Evolutionary conservation across 2,113 vertebrate genomes (phyloP).

Genomic region (Equus przewalskii): DNA sequence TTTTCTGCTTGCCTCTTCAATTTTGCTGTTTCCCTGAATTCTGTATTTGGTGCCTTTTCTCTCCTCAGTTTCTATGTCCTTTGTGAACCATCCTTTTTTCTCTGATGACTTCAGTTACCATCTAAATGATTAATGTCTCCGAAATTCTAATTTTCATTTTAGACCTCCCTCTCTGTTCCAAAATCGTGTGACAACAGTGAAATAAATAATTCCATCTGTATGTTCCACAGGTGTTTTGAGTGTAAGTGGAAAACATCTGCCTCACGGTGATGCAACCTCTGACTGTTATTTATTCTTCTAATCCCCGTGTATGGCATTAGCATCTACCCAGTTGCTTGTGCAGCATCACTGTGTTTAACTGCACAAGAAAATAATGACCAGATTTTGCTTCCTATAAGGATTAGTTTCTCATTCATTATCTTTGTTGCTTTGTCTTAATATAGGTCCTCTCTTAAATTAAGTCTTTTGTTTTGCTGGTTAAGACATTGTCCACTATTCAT

Average conservation of each 20-base stretch:
- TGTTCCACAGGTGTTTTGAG: not conserved
- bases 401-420: not conserved
- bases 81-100: not conserved
- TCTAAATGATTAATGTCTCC: not conserved
- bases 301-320: not conserved
- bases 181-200: not conserved
- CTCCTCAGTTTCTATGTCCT: not conserved
- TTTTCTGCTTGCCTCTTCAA: not conserved
- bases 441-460: not conserved
- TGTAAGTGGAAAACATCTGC: not conserved
- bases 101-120: not conserved
- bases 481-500: not conserved
- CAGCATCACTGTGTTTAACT: not conserved
- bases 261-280: not conserved
- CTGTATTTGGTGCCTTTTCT: not conserved
- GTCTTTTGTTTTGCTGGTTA: constrained; percentile 16
- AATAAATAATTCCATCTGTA: not conserved
- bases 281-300: not conserved
- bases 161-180: not conserved
- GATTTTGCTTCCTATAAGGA: not conserved
- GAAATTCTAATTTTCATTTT: constrained; percentile 19
- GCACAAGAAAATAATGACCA: not conserved
- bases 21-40: not conserved
- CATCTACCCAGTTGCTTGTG: not conserved
- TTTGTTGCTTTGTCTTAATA: not conserved